Conservation (phyloP, 2,797 vertebrate species). For the Chrosomus eos region DNA sequence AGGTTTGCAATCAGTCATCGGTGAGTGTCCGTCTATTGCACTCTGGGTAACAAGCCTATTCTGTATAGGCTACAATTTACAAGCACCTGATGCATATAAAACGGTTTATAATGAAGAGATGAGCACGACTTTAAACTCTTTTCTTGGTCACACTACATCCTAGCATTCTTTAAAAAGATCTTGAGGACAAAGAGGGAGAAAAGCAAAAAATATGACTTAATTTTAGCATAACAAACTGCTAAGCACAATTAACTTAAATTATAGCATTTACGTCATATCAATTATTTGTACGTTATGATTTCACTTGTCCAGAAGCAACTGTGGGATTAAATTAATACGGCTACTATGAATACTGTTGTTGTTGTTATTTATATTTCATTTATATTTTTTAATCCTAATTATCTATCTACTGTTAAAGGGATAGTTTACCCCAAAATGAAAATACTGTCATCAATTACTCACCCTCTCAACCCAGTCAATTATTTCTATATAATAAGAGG, state of each 20-base stretch:
- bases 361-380: neutral
- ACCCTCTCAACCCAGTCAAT: too few relatives aligned
- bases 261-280: neutral
- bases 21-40: neutral
- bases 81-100: neutral
- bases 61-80: neutral
- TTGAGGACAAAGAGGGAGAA: too few relatives aligned
- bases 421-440: neutral
- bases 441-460: neutral
- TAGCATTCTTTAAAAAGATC: neutral
- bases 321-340: neutral
- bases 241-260: too few relatives aligned
- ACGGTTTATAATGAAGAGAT: neutral
- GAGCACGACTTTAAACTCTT: neutral
- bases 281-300: neutral
- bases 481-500: too few relatives aligned
- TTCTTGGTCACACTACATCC: neutral
- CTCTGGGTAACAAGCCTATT: neutral
- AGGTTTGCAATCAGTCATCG: neutral
- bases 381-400: neutral
- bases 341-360: neutral
- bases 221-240: too few relatives aligned
- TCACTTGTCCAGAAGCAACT: neutral
- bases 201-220: neutral
- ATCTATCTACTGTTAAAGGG: neutral